Evolutionary conservation across 2,888 invertebrate genomes (phyloP).

Genomic region (Tolmerus cingulatus): DNA sequence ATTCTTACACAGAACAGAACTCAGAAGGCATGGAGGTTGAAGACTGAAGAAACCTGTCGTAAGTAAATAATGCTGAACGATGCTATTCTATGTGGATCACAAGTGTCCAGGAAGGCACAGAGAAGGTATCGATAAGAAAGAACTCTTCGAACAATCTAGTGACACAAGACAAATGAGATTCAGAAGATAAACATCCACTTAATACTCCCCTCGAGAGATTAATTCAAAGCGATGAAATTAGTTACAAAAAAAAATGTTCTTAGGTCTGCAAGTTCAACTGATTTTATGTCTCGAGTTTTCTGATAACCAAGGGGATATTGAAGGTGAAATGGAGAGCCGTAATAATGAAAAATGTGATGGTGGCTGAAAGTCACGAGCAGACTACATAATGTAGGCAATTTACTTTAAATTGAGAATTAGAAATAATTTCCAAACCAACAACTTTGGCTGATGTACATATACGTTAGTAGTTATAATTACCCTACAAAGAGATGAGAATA

Average conservation of each 20-base stretch:
- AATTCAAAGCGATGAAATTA: background rate
- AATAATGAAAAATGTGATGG: background rate
- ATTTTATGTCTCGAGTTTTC: background rate
- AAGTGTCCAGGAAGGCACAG: background rate
- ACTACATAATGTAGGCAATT: background rate
- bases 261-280: background rate
- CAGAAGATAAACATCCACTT: background rate
- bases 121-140: background rate
- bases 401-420: background rate
- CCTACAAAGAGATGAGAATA: no score
- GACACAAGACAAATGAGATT: background rate
- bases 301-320: background rate
- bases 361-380: background rate
- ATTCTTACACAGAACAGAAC: background rate
- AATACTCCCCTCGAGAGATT: background rate
- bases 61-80: background rate
- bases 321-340: background rate
- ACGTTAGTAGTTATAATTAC: no score
- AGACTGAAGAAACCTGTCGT: background rate
- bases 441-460: background rate
- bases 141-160: background rate
- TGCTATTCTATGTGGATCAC: background rate
- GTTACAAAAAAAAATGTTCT: background rate
- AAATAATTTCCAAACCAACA: background rate
- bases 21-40: background rate